Evolutionary conservation across 2,888 invertebrate species (phyloP).

Genomic region (Folsomia manolachei): DNA sequence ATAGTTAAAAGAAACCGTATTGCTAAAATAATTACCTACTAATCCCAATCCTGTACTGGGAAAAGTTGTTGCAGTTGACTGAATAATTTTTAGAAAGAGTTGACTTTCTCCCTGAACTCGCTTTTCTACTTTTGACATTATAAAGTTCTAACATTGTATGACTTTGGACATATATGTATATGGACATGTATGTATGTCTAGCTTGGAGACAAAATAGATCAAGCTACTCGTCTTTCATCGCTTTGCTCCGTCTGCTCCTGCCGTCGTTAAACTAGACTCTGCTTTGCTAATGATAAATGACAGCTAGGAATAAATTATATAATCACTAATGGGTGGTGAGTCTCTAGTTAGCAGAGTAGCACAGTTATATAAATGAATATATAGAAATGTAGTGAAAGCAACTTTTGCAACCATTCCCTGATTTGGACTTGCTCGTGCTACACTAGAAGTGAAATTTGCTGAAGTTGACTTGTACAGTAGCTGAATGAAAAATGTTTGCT

Average conservation of each 20-base stretch:
- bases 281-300: constrained; percentile 16
- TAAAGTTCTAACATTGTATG: no score
- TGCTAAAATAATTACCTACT: constrained; percentile 15
- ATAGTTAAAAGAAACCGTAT: constrained; percentile 9
- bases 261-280: not conserved
- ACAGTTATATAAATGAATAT: not conserved
- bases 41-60: not conserved
- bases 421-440: no score
- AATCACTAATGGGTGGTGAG: constrained; percentile 17
- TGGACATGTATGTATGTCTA: not conserved
- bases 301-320: constrained; percentile 15
- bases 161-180: not conserved
- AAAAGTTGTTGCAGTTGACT: not conserved
- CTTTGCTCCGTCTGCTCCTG: no score
- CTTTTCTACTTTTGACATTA: not conserved
- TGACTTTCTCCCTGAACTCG: no score
- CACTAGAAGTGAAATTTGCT: no score
- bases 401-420: not conserved
- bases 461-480: not conserved
- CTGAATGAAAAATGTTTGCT: not conserved
- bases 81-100: not conserved
- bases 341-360: not conserved
- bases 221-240: not conserved
- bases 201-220: not conserved
- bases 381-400: not conserved